Evolutionary conservation across 2,888 invertebrate genomes (phyloP), one percentile per base, ranked within the genome.

Genomic region (Hirudinaria manillensis): DNA sequence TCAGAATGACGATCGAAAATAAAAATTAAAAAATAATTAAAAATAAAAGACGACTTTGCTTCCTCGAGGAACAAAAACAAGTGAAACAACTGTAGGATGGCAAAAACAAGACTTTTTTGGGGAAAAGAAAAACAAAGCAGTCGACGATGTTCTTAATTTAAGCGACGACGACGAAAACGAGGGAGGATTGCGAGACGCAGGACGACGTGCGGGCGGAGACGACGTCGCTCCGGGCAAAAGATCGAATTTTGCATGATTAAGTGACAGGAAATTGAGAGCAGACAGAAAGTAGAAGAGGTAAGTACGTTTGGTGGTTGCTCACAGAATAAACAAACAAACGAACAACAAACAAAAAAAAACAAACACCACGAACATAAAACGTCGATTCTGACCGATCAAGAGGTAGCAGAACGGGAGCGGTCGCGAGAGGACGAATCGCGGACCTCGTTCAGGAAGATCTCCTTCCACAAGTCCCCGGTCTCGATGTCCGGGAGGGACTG

Each of bases 391-490:
- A 29, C 61, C 61, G 29, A 61, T 61, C 29, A 61, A 29, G 61
- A 61, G 61, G 61, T 61, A 61, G 61, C 10, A 7, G 61, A n/a
- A 19, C 13, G n/a, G n/a, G 61, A 61, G 61, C 61, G 61, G 13
- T n/a, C 29, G 61, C 29, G 19, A 16, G 61, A 27, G 24, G 56
- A 21, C 72, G 45, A 55, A 51, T 72, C 72, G 19, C 24, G 36
- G 65, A 24, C 65, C 19, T 73, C 71, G 56, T 32, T 70, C 2
- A 79, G 74, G 76, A 81, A 81, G 66, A 82, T 79, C 77, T 83
- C 83, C 61, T 79, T 78, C 75, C 80, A 83, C 29, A 84, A 79
- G 76, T 81, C 81, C 32, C 82, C 81, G 68, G 82, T 80, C 72
- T 80, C 79, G 10, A 84, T 80, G 34, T 80, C 77, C 0, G 83